Evolutionary conservation across 2,113 vertebrate genomes (phyloP), one percentile per base, ranked within the genome.

Genomic region (Pampusana beccarii): DNA sequence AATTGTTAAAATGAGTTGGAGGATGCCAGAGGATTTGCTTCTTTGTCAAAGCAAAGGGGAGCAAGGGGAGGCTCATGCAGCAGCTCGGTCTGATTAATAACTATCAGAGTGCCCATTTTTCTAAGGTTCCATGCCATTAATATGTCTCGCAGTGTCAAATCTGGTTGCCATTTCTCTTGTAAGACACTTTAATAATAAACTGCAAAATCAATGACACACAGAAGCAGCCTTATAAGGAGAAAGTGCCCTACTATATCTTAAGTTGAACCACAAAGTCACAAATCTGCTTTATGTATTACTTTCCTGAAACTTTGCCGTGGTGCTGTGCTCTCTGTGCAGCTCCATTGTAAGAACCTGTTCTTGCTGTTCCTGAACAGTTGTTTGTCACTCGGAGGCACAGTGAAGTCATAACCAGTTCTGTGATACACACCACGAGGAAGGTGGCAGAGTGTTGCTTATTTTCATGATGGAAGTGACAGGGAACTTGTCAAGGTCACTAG

Each of bases 121-220:
- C 89, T 92, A 48, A 85, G 85, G 69, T 73, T 82, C 42, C 16
- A 24, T 72, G 85, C 89, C 80, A 87, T 91, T 96, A 96, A 96
- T 92, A 89, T 50, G 80, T 81, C 86, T 96, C 74, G 71, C 46
- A 33, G 54, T 95, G 86, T 96, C 91, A 90, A 92, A 93, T 81
- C 69, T 24, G 20, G 87, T 83, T 95, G 53, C 80, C 78, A 71
- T 96, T 96, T 94, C 90, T 96, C 90, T 93, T 96, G 46, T 60
- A 78, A 84, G 94, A 91, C 64, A 80, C 92, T 94, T 95, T 53
- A 95, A 95, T 95, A 96, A 95, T 93, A 95, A 93, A 96, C 75
- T 80, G 61, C 40, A 95, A 91, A 92, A 93, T 96, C 93, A 80
- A 94, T 94, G 77, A 72, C 73, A 94, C 72, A 82, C 57, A 70